phyloP scores from a whole-genome alignment of 1,140 invertebrate species.

The Lucilia cuprina region DNA sequence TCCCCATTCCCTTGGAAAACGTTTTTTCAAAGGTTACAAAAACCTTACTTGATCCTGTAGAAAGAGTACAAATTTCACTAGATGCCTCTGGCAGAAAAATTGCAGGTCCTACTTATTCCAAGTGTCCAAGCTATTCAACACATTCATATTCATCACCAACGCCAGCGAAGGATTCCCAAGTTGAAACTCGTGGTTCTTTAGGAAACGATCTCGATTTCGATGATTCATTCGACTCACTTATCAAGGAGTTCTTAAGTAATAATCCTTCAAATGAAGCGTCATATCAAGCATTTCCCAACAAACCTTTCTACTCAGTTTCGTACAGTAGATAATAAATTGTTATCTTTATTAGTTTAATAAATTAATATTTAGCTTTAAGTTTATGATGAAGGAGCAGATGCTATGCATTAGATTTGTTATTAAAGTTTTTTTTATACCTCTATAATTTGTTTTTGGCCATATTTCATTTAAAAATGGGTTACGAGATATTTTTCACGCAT shows the following conservation, averaged over 20 bases:
- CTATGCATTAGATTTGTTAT: background rate
- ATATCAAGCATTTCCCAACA: background rate
- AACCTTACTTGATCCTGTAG: background rate
- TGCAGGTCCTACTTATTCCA: background rate
- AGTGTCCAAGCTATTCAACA: background rate
- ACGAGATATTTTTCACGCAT: too few species aligned
- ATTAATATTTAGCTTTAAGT: background rate
- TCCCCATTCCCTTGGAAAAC: background rate
- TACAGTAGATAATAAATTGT: background rate
- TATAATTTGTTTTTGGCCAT: too few species aligned
- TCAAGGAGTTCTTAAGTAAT: background rate
- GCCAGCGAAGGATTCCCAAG: background rate
- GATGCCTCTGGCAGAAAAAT: background rate
- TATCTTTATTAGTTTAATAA: background rate
- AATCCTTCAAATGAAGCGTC: background rate
- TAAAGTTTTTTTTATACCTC: too few species aligned
- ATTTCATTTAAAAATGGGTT: too few species aligned
- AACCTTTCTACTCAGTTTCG: background rate
- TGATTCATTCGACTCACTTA: background rate
- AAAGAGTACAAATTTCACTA: background rate
- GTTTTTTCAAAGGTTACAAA: background rate
- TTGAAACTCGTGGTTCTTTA: background rate
- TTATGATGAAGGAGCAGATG: background rate
- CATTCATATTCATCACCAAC: background rate
- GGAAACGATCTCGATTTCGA: background rate